These are phyloP conservation scores for Condylostylus longicornis DNA, from an alignment of 1,140 invertebrate species.

Conservation along the genomic window DNA sequence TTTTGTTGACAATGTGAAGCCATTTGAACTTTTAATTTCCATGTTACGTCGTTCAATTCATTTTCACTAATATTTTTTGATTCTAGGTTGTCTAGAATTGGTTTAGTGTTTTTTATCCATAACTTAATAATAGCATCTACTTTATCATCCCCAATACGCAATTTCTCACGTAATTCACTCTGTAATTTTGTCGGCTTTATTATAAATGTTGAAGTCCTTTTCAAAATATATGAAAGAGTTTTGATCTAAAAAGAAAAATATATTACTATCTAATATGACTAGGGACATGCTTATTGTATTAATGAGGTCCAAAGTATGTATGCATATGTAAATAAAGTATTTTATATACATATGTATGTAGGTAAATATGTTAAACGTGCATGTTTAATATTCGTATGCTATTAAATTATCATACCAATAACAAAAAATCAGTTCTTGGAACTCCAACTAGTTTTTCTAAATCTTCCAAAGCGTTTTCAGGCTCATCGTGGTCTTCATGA, in stretches of 20 bases:
- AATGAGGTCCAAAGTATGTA: too few species aligned
- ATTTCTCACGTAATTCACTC: slow-evolving; percentile 25
- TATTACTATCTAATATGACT: too few species aligned
- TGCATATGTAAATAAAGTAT: too few species aligned
- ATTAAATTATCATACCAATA: too few species aligned
- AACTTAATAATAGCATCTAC: slow-evolving; percentile 28
- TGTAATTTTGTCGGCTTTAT: slow-evolving; percentile 28
- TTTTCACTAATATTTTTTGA: slow-evolving; percentile 26
- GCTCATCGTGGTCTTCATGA: slow-evolving; percentile 10
- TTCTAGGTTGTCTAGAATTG: slow-evolving; percentile 26
- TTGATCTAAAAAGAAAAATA: too few species aligned
- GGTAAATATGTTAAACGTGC: too few species aligned
- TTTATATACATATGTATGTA: too few species aligned
- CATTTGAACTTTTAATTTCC: slow-evolving; percentile 28
- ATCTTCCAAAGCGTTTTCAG: slow-evolving; percentile 23
- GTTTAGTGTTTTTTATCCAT: slow-evolving; percentile 28
- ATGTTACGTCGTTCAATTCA: slow-evolving; percentile 28
- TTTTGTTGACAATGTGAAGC: slow-evolving; percentile 30
- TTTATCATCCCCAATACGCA: slow-evolving; percentile 28
- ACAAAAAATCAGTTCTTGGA: slow-evolving; percentile 21
- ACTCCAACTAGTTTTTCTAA: slow-evolving; percentile 27
- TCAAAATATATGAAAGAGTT: slow-evolving; percentile 29
- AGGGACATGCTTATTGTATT: too few species aligned
- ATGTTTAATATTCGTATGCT: too few species aligned
- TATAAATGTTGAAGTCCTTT: slow-evolving; percentile 28